Evolutionary conservation across 2,797 vertebrate genomes (phyloP), one percentile per base, ranked within the genome.

Genomic region (Gobionotothen gibberifrons): DNA sequence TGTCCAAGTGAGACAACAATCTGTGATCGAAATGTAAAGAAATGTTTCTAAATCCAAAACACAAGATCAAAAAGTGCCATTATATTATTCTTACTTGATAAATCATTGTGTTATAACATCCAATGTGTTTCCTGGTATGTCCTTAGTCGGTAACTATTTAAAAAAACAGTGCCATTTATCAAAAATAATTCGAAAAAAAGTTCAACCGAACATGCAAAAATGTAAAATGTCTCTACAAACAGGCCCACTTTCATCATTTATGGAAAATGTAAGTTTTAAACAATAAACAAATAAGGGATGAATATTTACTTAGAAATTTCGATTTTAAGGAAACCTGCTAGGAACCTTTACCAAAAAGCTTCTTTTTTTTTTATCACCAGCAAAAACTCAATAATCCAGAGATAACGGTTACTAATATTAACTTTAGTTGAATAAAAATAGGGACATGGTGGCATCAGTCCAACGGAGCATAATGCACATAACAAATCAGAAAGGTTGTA

Each of bases 1-100:
- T 17, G 74, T 0, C 12, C 44, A 79, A 73, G 71, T 39, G 72
- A 76, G 48, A 79, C 53, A 13, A 40, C 22, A 69, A 49, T 49
- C 49, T 60, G 80, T 6, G 32, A 36, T 57, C 19, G 16, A 32
- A 44, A 39, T 26, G 47, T 7, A 40, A 78, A 59, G 19, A 48
- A 53, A 42, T 14, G n/a, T 46, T 19, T 59, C 1, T 32, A 59
- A 72, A 55, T 51, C 48, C 13, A 57, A 68, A 70, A 46, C 19
- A 63, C 9, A 40, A 26, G 13, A 21, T 52, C 40, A 53, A 15
- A 15, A 47, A 46, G 39, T 8, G 36, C n/a, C 61, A n/a, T 52
- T 36, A 36, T 36, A 36, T 7, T 36, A 36, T 8, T 36, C 32
- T 36, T 9, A 36, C 6, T 36, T 7, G 6, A 36, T 36, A 36